Evolutionary conservation across 2,797 vertebrate species (phyloP), one percentile per base, ranked within the genome.

Genomic region (Masticophis lateralis): DNA sequence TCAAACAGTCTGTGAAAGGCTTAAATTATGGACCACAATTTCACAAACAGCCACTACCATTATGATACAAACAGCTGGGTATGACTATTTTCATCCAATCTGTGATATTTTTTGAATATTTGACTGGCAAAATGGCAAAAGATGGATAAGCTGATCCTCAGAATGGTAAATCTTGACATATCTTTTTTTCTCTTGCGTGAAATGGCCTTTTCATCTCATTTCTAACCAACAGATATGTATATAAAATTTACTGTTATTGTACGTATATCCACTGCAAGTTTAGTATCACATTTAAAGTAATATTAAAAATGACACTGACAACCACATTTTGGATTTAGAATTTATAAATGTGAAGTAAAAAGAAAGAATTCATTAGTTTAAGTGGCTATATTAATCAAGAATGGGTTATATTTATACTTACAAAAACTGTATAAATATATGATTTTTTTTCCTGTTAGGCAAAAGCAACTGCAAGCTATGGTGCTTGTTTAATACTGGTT

Each of bases 11-110:
- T 74, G 69, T 20, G 7, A 74, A 37, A 74, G 69, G 32, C 32
- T 74, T 74, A 96, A 27, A 32, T 53, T 87, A 95, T 95, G 94
- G 94, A 93, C 94, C 55, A 59, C 95, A 94, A 94, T 32, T 37
- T 88, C 18, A 63, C 20, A 88, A 43, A 27, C 25, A 53, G 60
- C 5, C n/a, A 27, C 25, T 20, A 27, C 14, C 27, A 55, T 25
- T 83, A 83, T 87, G 53, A 56, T 32, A 9, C 13, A 61, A 86
- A 53, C 57, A 90, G 89, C 22, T 16, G 27, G n/a, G 47, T 60
- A 57, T 60, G 16, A 14, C n/a, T 37, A 87, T 86, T 55, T 47
- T 86, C 55, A 22, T 25, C n/a, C 86, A 14, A 12, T 53, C 55
- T 28, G 28, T 51, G 53, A 51, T 12, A 18, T 92, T 60, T 43